Evolutionary conservation across 2,113 vertebrate genomes (phyloP).

Genomic region (Lagopus leucura): DNA sequence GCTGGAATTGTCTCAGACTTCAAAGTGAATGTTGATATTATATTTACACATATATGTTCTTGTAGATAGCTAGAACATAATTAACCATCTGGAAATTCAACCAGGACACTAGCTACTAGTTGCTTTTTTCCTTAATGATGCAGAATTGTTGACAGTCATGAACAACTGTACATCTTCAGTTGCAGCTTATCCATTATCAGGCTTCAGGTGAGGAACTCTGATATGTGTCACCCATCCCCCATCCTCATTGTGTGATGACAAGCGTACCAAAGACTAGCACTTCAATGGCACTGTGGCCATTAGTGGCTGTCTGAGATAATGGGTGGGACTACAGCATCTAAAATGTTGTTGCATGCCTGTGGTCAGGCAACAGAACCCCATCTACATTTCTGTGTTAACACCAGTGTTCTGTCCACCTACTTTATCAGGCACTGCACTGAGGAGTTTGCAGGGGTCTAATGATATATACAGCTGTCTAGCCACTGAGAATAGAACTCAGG

Average conservation of each 20-base stretch:
- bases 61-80: slow-evolving; percentile 4
- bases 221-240: not conserved
- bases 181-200: not conserved
- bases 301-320: not conserved
- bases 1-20: not conserved
- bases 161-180: not conserved
- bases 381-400: not conserved
- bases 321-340: not conserved
- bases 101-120: not conserved
- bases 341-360: rapidly evolving
- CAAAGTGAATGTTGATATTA: not conserved
- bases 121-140: not conserved
- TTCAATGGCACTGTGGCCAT: not conserved
- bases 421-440: not conserved
- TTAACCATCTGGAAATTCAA: slow-evolving; percentile 6
- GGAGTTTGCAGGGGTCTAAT: not conserved
- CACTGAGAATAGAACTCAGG: not conserved
- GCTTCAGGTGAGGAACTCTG: not conserved
- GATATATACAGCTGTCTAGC: not conserved
- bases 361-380: not conserved
- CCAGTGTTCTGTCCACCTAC: not conserved
- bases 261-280: not conserved
- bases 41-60: not conserved
- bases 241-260: not conserved
- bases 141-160: not conserved